Base-by-base conservation (phyloP, 2,888 invertebrate species). In the Melanostoma mellinum region DNA sequence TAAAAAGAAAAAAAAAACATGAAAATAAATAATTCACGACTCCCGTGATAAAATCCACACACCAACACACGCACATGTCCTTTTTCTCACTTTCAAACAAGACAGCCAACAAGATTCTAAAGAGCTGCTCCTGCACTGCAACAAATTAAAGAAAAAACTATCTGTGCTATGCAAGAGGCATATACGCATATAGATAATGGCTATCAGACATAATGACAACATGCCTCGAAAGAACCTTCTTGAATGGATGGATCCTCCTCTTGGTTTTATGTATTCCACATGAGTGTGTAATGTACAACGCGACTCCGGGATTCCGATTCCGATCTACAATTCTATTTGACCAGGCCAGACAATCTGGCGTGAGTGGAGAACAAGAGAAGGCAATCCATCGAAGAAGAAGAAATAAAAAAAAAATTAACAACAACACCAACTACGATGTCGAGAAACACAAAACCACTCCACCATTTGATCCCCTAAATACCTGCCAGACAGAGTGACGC, bases 401-500 rank as follows among this genome's bases (percentile, higher is more conserved):
- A 32, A 58, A 40, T 40, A 67, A 40, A 58, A 63, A 73, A 36
- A 4, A 40, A 6, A 42, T 10, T 20, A 35, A 36, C 32, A 63
- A 33, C 2, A 56, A 58, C 3, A 50, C 60, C 32, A 60, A 67
- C 35, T 42, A 67, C 40, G 60, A 50, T 72, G 73, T 68, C 71
- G 61, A 61, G 56, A 68, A 67, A 63, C 72, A 40, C 52, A 56
- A 50, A 71, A 46, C 69, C 61, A 72, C 42, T 72, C 76, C 30
- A 71, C 74, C 79, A 79, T 78, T 84, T 79, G 79, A 79, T 84
- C 84, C 69, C 69, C 84, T 55, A 71, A 84, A 84, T 84, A 84
- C 84, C 79, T 84, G 84, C 84, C 84, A 84, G 84, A 84, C 84
- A 84, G 84, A 84, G 79, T 84, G 84, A 84, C 84, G 84, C 84